Percentiles rank a stretch among this genome's conserved stretches.
Conservation (phyloP, 2,888 invertebrate genomes). For the Philaethria dido region DNA sequence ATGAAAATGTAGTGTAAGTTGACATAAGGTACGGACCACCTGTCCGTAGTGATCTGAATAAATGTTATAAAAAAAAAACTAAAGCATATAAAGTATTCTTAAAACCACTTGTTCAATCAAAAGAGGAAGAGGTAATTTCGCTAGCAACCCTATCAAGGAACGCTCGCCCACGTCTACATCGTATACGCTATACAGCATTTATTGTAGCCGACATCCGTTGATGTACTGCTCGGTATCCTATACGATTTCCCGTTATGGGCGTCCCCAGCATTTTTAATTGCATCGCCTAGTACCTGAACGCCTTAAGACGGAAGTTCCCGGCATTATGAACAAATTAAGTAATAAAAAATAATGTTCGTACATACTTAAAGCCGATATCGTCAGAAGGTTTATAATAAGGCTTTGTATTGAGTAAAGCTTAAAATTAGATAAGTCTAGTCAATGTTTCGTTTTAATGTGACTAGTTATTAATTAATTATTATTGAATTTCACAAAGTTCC, state of each 20-base stretch:
- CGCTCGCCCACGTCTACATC: constrained; percentile 41
- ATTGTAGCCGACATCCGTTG: constrained; percentile 79
- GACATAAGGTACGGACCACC: too few species aligned
- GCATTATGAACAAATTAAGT: constrained; percentile 17
- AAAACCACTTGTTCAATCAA: constrained; percentile 20
- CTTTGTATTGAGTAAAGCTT: neutral
- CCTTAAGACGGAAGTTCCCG: constrained; percentile 37
- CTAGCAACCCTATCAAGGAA: constrained; percentile 31
- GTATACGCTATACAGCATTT: constrained; percentile 55
- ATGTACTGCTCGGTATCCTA: constrained; percentile 65
- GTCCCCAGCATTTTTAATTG: constrained; percentile 59
- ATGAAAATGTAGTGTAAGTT: too few species aligned
- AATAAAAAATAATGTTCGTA: constrained; percentile 9
- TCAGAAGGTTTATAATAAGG: neutral
- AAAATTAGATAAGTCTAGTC: neutral
- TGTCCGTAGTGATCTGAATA: too few species aligned
- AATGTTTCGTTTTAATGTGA: too few species aligned
- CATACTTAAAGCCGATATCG: neutral
- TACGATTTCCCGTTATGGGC: constrained; percentile 65
- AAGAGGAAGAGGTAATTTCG: constrained; percentile 23
- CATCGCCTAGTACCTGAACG: constrained; percentile 34
- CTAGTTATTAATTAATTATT: too few species aligned
- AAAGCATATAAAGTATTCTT: constrained; percentile 3
- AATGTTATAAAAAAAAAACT: too few species aligned
- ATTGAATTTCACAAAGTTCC: too few species aligned